phyloP scores from a whole-genome alignment of 2,113 vertebrate species.

The Brachyistius frenatus region DNA sequence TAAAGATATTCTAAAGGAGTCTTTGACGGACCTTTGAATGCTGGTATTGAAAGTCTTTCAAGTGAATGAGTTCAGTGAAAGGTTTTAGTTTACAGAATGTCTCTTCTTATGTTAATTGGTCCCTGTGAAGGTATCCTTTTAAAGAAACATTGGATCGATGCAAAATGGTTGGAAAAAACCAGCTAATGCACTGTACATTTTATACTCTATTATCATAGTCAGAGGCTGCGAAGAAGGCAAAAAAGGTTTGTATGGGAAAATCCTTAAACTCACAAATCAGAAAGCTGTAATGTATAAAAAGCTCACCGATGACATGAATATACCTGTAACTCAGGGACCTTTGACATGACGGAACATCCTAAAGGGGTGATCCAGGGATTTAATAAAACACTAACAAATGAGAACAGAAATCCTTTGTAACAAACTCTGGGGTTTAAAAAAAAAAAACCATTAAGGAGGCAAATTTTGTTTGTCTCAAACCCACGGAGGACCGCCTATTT shows the following conservation, averaged over 20 bases:
- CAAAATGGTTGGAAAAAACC: background rate
- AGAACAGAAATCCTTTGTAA: no score
- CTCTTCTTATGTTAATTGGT: constrained; percentile 68
- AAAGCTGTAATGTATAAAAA: background rate
- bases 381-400: no score
- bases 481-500: background rate
- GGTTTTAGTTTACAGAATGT: constrained; percentile 40
- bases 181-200: constrained; percentile 3
- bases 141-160: constrained; percentile 26
- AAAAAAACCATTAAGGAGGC: no score
- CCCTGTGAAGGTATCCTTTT: constrained; percentile 43
- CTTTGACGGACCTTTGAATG: constrained; percentile 41
- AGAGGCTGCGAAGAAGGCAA: background rate
- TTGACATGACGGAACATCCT: no score
- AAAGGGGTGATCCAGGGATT: no score
- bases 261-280: background rate
- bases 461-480: background rate
- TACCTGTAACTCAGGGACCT: background rate
- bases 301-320: background rate
- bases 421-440: no score
- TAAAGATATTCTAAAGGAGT: constrained; percentile 34
- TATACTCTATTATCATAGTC: constrained; percentile 8
- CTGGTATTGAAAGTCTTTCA: constrained; percentile 46
- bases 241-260: background rate
- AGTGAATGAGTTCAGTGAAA: constrained; percentile 31